These are phyloP conservation scores for Macropus fuliginosus DNA, from an alignment of 2,797 vertebrate genomes.

Conservation along the genomic window DNA sequence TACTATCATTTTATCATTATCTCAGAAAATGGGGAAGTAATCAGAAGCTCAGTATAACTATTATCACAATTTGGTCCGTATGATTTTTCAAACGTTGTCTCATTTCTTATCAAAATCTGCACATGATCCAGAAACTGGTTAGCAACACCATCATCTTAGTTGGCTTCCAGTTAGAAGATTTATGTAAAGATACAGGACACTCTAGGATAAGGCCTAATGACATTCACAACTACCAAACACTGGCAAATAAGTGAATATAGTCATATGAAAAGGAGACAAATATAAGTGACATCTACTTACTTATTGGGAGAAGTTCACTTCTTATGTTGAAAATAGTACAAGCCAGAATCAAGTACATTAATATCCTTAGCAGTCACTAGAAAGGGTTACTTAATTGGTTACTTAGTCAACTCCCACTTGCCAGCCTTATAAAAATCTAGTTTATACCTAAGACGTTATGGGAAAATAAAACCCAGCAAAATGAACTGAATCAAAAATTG, in stretches of 20 bases:
- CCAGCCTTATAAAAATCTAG: slow-evolving; percentile 35
- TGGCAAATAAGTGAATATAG: not conserved
- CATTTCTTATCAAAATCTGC: not conserved
- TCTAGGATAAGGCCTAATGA: not conserved
- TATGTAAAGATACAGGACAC: slow-evolving; percentile 14
- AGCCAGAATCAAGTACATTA: slow-evolving; percentile 50
- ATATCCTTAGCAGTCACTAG: slow-evolving; percentile 52
- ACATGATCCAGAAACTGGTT: not conserved
- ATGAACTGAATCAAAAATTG: slow-evolving; percentile 72
- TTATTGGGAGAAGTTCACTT: slow-evolving; percentile 27
- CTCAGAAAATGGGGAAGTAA: not conserved
- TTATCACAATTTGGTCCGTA: slow-evolving; percentile 2
- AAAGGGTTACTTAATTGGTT: slow-evolving; percentile 59
- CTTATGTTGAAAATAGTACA: slow-evolving; percentile 47
- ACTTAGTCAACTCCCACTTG: slow-evolving; percentile 57
- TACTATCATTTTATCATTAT: not conserved
- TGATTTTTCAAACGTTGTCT: not conserved
- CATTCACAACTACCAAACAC: not conserved
- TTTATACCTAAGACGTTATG: slow-evolving; percentile 35
- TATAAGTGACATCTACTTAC: not conserved
- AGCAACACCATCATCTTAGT: not conserved
- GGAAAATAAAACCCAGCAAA: slow-evolving; percentile 73
- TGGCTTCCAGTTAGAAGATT: not conserved
- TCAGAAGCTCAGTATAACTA: not conserved
- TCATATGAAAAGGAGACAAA: slow-evolving; percentile 19